These are phyloP conservation scores for Rhopalosiphum maidis DNA, from an alignment of 1,140 invertebrate genomes.

Conservation along the genomic window DNA sequence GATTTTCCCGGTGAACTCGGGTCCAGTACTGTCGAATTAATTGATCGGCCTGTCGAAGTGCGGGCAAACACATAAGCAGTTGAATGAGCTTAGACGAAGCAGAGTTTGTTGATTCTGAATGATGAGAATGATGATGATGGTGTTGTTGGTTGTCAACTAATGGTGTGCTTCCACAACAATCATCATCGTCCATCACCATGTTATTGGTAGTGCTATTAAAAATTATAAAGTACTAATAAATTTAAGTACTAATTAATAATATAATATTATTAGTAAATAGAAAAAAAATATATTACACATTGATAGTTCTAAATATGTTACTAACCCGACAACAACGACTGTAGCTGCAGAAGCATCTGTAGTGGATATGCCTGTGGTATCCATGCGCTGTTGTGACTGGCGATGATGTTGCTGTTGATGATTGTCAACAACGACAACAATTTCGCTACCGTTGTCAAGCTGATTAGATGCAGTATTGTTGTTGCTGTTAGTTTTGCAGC, in stretches of 20 bases:
- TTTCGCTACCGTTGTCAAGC: background rate
- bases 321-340: background rate
- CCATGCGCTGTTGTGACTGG: background rate
- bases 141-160: background rate
- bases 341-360: background rate
- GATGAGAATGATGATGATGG: background rate
- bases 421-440: background rate
- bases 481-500: background rate
- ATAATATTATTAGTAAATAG: background rate
- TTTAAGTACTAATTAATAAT: background rate
- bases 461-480: background rate
- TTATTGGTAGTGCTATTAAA: background rate
- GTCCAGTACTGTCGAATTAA: constrained; percentile 90
- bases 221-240: background rate
- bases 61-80: constrained; percentile 86
- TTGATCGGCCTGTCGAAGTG: constrained; percentile 86
- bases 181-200: background rate
- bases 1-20: constrained; percentile 69
- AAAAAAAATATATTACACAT: background rate
- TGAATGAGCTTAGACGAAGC: constrained; percentile 62
- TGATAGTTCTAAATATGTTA: background rate
- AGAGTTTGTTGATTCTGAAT: background rate
- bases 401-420: background rate
- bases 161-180: background rate
- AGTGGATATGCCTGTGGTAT: background rate